A percentile compares a stretch with the other conserved stretches of the same genome.
Evolutionary conservation across 2,797 vertebrate genomes (phyloP).

Genomic region (Galagoides demidoff): DNA sequence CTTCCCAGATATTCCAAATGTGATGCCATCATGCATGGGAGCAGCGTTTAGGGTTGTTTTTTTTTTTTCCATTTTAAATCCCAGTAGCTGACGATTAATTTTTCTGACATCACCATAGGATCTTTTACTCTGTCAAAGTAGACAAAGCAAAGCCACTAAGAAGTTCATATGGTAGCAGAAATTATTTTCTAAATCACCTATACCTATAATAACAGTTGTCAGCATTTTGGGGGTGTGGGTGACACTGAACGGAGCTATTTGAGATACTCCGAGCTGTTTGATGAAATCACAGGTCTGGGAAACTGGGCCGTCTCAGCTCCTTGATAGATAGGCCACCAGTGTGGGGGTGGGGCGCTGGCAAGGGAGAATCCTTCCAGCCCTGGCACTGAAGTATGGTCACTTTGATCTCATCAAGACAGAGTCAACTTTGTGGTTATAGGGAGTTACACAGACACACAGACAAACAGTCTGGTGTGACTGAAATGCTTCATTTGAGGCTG

Average conservation of each 20-base stretch:
- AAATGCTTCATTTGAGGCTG: not conserved
- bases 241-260: not conserved
- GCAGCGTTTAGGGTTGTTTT: not conserved
- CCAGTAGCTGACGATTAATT: not conserved
- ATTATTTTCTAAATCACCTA: not conserved
- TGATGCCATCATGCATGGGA: not conserved
- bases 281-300: not conserved
- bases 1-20: not conserved
- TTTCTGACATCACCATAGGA: not conserved
- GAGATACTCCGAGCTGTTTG: not conserved
- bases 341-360: fast-evolving
- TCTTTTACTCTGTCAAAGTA: not conserved
- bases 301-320: not conserved
- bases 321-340: fast-evolving
- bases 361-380: not conserved
- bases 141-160: not conserved
- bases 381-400: fast-evolving
- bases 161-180: not conserved
- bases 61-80: not conserved
- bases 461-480: not conserved
- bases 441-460: not conserved
- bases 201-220: not conserved
- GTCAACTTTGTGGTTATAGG: not conserved
- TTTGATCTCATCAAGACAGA: not conserved
- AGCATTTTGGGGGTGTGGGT: not conserved